Evolutionary conservation across 1,140 invertebrate genomes (phyloP).

Genomic region (Eupristina koningsbergeri): DNA sequence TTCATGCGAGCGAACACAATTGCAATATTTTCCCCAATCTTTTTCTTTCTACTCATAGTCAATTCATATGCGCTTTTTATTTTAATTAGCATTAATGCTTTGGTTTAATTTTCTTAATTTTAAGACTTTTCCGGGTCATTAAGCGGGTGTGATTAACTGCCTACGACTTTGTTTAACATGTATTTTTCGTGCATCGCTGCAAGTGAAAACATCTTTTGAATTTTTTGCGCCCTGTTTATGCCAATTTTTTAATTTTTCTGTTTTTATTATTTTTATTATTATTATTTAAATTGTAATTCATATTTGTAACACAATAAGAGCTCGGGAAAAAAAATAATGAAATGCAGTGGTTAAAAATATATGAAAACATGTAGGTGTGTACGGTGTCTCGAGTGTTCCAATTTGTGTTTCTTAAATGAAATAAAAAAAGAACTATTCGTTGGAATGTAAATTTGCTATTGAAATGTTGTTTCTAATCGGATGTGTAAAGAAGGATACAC

Average conservation of each 20-base stretch:
- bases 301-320: constrained; percentile 3
- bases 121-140: constrained; percentile 39
- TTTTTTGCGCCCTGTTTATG: neutral
- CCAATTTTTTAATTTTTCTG: too few species aligned
- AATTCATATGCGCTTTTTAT: constrained; percentile 25
- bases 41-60: neutral
- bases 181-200: neutral
- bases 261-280: too few species aligned
- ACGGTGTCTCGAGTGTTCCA: neutral
- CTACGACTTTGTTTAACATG: neutral
- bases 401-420: neutral
- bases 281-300: too few species aligned
- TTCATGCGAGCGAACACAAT: neutral
- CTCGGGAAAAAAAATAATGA: neutral
- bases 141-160: constrained; percentile 24
- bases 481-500: neutral
- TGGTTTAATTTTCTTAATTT: constrained; percentile 20
- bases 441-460: neutral
- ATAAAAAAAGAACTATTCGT: neutral
- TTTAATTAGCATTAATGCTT: constrained; percentile 41
- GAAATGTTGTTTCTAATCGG: neutral
- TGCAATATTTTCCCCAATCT: neutral
- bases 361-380: constrained; percentile 1
- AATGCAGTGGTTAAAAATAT: neutral
- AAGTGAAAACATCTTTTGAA: neutral